These are phyloP conservation scores for Pipistrellus pipistrellus DNA, from an alignment of 2,797 vertebrate genomes.

Conservation along the genomic window DNA sequence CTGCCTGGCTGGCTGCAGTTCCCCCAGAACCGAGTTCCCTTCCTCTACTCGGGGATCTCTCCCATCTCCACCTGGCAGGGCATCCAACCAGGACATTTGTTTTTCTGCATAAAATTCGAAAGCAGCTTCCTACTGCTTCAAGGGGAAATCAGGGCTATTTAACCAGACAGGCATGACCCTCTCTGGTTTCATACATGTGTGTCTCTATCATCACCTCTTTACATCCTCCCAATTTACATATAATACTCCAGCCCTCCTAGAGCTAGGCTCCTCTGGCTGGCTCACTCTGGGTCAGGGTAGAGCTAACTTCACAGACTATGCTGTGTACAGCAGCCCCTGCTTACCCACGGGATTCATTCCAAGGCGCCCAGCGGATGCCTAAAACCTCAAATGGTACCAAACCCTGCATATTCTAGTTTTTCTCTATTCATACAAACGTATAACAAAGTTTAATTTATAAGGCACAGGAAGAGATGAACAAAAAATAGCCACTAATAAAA, in stretches of 20 bases:
- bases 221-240: neutral
- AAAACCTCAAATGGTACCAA: neutral
- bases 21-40: neutral
- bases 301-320: neutral
- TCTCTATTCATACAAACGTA: neutral
- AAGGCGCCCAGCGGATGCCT: neutral
- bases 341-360: neutral
- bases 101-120: slow-evolving; percentile 12
- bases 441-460: slow-evolving; percentile 9
- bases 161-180: neutral
- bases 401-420: neutral
- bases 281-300: neutral
- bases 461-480: neutral
- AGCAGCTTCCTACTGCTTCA: neutral
- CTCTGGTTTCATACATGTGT: neutral
- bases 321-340: neutral
- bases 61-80: neutral
- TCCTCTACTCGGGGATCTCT: neutral
- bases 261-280: neutral
- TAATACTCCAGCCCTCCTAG: neutral
- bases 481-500: neutral
- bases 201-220: neutral
- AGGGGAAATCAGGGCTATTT: neutral
- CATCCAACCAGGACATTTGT: neutral
- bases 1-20: neutral